Evolutionary conservation across 2,888 invertebrate genomes (phyloP), one percentile per base, ranked within the genome.

Genomic region (Epicampocera succincta): DNA sequence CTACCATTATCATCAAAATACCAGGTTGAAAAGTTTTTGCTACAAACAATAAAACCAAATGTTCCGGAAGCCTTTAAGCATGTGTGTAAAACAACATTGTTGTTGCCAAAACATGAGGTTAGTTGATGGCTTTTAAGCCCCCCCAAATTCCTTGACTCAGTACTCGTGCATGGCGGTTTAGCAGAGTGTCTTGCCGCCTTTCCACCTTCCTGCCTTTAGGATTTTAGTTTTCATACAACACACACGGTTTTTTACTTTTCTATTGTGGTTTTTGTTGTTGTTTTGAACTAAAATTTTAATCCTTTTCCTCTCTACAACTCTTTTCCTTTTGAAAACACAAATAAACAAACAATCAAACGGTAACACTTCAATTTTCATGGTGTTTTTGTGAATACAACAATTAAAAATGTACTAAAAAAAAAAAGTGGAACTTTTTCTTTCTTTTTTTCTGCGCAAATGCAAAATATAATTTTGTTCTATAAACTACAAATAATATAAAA

Each of bases 311-410:
- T 54, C 54, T 25, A 52, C 29, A 68, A 60, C 12, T 38, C n/a
- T n/a, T n/a, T 69, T 69, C 68, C 46, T 54, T 52, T 54, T 19
- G 33, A 44, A 63, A 75, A 40, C 40, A 21, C 40, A 60, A 65
- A 15, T 42, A 73, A 69, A 46, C n/a, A 54, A 72, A 25, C 33
- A 65, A 66, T 61, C 76, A 76, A 71, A 78, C 77, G 50, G 50
- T 50, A 68, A 60, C 65, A 78, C 82, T 82, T 82, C 82, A 78
- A 78, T 78, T 82, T 78, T 79, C 73, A 77, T 68, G 65, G 52
- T 56, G 63, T 74, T 60, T 69, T 72, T 44, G 42, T 69, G 52
- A 33, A 74, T 19, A 60, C 40, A 75, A 68, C 15, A 63, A 69
- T 29, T n/a, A n/a, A n/a, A n/a, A n/a, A n/a, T 46, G 44, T 46